Evolutionary conservation across 2,113 vertebrate genomes (phyloP).

Genomic region (Oplegnathus fasciatus): DNA sequence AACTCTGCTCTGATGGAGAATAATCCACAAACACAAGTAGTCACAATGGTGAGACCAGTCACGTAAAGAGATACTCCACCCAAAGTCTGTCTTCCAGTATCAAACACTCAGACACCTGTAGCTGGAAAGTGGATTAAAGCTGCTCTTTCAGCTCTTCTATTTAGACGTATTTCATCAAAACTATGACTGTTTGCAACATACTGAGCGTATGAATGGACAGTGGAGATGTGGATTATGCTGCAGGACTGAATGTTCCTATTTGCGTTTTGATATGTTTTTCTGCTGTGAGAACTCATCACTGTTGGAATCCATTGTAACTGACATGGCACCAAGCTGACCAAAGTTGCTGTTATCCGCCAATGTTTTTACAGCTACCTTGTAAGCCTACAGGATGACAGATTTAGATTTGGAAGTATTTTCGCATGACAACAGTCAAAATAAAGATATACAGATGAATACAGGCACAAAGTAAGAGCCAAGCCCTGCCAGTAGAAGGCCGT

Average conservation of each 20-base stretch:
- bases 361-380: background rate
- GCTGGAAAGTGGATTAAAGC: background rate
- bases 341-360: background rate
- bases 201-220: background rate
- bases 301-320: background rate
- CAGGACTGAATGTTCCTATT: background rate
- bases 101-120: background rate
- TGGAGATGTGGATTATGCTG: background rate
- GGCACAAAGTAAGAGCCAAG: background rate
- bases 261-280: background rate
- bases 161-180: background rate
- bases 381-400: background rate
- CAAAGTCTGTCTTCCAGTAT: background rate
- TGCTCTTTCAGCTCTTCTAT: too few species aligned
- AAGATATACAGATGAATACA: background rate
- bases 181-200: background rate
- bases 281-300: background rate
- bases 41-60: background rate
- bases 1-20: background rate
- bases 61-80: background rate
- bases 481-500: slow-evolving; percentile 24
- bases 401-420: background rate
- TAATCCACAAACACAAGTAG: background rate
- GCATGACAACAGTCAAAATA: background rate
- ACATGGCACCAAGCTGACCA: background rate